phyloP scores from a whole-genome alignment of 1,140 invertebrate genomes.

The Pachypeltis micranthus region DNA sequence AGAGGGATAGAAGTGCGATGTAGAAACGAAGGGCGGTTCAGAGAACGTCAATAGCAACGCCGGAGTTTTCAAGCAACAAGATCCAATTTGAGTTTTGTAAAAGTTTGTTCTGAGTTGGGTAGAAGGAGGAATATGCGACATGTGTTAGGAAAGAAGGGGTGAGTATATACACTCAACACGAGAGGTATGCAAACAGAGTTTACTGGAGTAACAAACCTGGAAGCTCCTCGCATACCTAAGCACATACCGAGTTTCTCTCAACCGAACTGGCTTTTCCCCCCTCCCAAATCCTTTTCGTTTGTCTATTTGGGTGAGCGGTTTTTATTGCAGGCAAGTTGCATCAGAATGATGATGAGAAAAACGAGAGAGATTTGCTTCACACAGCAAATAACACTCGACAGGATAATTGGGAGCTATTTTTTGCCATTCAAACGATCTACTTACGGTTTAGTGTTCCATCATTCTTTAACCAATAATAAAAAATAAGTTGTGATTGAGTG shows the following conservation, averaged over 20 bases:
- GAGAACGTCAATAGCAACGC: slow-evolving; percentile 22
- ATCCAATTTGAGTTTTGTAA: slow-evolving; percentile 25
- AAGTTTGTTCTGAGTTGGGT: slow-evolving; percentile 19
- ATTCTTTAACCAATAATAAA: too few relatives aligned
- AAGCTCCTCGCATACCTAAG: slow-evolving; percentile 12
- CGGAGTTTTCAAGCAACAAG: slow-evolving; percentile 23
- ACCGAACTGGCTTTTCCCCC: background rate
- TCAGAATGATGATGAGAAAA: too few relatives aligned
- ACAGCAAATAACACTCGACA: too few relatives aligned
- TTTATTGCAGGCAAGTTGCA: too few relatives aligned
- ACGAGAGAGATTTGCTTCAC: too few relatives aligned
- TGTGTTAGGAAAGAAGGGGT: background rate
- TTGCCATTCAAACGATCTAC: too few relatives aligned
- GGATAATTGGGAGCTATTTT: too few relatives aligned
- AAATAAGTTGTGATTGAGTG: too few relatives aligned
- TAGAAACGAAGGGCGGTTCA: slow-evolving; percentile 14
- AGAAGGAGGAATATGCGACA: slow-evolving; percentile 13
- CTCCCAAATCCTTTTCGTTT: background rate
- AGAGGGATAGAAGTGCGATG: slow-evolving; percentile 1
- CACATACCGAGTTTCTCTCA: slow-evolving; percentile 1
- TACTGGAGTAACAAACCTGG: slow-evolving; percentile 11
- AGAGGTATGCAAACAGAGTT: slow-evolving; percentile 15
- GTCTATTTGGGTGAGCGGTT: slow-evolving; percentile 4
- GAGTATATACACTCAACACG: slow-evolving; percentile 7
- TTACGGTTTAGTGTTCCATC: too few relatives aligned